Base-by-base conservation (phyloP, 2,888 invertebrate genomes). In the Lycaena phlaeas region DNA sequence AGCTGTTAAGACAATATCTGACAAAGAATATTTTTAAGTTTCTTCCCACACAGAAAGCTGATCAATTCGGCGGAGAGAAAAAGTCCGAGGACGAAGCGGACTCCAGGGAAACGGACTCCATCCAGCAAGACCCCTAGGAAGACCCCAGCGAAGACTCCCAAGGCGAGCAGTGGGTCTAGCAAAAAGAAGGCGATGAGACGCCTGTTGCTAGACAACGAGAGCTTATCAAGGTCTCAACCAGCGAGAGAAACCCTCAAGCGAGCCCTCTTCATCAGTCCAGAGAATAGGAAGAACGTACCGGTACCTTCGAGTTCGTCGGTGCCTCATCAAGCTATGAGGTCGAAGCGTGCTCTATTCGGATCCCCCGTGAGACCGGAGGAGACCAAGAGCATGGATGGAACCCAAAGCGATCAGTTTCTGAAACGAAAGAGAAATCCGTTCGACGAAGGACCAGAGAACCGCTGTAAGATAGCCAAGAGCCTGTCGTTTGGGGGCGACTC, bases 181-280 rank as follows among this genome's bases (percentile, higher is more conserved):
- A 88, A 87, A 50, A 90, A 90, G 53, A 86, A 86, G 46, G 74
- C 85, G 1, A 85, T 84, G 61, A 59, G 86, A 38, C 63, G 82
- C 29, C 51, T 87, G 4, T 59, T 76, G 1, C 62, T 86, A 59
- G 87, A 86, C 43, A 55, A 77, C 0, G 81, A 76, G 1, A 59
- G 51, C 14, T 46, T 71, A 7, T 65, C 73, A 1, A 60, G 67
- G 31, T 65, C 74, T 0, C 77, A 78, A 46, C 75, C 79, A 2
- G 72, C 86, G 0, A 66, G 87, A 12, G 89, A 89, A 58, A 85
- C 87, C 1, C 84, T 90, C 0, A 93, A 92, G 53, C 81, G 93
- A 41, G 92, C 92, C 0, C 66, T 93, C 1, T 93, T 93, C 54
- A 87, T 91, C 53, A 93, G 92, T 60, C 92, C 93, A 1, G 87